Evolutionary conservation across 2,888 invertebrate species (phyloP).

Genomic region (Acanthoscelides obtectus): DNA sequence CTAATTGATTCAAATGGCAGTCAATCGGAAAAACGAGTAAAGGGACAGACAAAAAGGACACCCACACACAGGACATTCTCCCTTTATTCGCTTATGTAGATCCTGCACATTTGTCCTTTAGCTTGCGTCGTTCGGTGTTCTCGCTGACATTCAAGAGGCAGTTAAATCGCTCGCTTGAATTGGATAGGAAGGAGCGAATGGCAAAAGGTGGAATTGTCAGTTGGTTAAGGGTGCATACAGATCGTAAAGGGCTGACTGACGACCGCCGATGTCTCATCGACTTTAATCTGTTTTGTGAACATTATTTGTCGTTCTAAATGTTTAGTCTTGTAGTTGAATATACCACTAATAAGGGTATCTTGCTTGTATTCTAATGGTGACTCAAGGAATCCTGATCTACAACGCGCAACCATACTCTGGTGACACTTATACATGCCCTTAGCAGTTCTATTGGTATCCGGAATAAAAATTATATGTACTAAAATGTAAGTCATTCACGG

Average conservation of each 20-base stretch:
- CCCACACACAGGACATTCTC: neutral
- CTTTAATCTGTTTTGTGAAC: too few species aligned
- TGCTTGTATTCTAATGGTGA: too few species aligned
- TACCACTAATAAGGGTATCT: too few species aligned
- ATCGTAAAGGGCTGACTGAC: neutral
- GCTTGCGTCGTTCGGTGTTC: neutral
- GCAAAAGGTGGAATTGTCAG: neutral
- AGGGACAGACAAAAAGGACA: neutral
- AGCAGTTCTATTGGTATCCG: too few species aligned
- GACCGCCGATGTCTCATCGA: too few species aligned
- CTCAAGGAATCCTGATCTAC: too few species aligned
- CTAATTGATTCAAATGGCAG: neutral
- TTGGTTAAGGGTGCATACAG: neutral
- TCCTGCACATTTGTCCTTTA: conserved; percentile 1
- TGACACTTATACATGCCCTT: too few species aligned
- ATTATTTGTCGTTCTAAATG: too few species aligned
- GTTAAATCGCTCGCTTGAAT: neutral
- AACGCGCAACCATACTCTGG: too few species aligned
- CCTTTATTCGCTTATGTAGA: conserved; percentile 2
- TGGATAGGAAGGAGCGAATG: neutral
- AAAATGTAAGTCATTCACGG: too few species aligned
- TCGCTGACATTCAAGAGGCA: neutral
- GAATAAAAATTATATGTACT: too few species aligned
- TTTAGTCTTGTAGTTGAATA: too few species aligned
- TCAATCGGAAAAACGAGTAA: neutral